These are phyloP conservation scores for Ectobius pallidus DNA, from an alignment of 2,888 invertebrate species.

Conservation along the genomic window DNA sequence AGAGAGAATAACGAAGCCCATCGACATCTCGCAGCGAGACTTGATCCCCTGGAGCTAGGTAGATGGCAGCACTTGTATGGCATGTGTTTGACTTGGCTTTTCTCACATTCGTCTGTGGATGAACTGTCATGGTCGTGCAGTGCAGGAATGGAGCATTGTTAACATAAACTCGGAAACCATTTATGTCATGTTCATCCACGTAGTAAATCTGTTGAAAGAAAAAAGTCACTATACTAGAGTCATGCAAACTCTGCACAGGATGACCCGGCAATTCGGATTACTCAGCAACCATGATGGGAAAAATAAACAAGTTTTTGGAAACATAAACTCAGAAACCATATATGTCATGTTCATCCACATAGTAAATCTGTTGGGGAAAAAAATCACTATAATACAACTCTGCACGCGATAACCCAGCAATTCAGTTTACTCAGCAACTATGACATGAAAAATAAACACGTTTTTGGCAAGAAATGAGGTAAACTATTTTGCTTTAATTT, in stretches of 20 bases:
- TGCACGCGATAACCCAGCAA: too few relatives aligned
- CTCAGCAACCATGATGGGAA: too few relatives aligned
- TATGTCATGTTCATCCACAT: conserved; percentile 75
- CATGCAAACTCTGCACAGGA: too few relatives aligned
- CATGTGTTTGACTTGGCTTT: conserved; percentile 73
- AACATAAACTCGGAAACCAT: conserved; percentile 73
- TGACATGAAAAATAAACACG: too few relatives aligned
- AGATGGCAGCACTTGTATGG: conserved; percentile 71
- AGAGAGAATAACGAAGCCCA: conserved; percentile 69
- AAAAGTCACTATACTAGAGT: not conserved
- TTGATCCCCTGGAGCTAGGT: conserved; percentile 67
- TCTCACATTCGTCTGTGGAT: conserved; percentile 53
- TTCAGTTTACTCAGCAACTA: too few relatives aligned
- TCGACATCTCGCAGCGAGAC: conserved; percentile 74
- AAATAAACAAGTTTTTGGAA: too few relatives aligned
- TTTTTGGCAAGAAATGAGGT: too few relatives aligned
- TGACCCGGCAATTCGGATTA: too few relatives aligned
- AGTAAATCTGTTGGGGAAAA: conserved; percentile 67
- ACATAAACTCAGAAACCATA: conserved; percentile 75
- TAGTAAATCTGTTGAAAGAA: conserved; percentile 69
- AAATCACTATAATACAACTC: too few relatives aligned
- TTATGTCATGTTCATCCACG: conserved; percentile 75
- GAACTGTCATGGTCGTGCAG: conserved; percentile 72
- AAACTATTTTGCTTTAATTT: too few relatives aligned
- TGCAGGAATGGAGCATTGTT: conserved; percentile 70